Conservation (phyloP, 2,888 invertebrate genomes). For the Zelleria hepariella region DNA sequence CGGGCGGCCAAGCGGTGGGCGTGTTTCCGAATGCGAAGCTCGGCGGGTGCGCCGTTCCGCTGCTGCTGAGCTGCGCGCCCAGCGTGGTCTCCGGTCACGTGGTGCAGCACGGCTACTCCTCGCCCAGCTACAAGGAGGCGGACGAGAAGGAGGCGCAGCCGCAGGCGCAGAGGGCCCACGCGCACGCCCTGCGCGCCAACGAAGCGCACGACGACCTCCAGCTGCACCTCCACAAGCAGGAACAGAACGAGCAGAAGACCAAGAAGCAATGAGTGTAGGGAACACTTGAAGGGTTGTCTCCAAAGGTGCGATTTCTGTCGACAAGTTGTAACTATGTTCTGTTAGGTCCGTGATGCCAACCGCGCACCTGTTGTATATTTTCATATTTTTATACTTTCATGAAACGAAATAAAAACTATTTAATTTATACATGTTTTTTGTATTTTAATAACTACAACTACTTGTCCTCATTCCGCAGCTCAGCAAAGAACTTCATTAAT, state of each 20-base stretch:
- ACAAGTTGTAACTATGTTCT: not conserved
- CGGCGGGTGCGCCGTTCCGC: conserved; percentile 45
- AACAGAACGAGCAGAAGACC: not conserved
- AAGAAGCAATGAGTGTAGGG: not conserved
- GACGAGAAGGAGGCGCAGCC: conserved; percentile 3
- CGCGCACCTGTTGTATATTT: not conserved
- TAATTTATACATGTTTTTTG: not conserved
- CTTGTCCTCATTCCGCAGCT: no score
- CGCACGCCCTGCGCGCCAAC: not conserved
- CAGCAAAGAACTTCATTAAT: no score
- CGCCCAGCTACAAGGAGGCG: conserved; percentile 5
- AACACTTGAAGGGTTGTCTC: not conserved
- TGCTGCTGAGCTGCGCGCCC: conserved; percentile 55
- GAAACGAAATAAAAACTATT: not conserved
- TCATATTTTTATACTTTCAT: not conserved
- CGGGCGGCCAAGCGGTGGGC: conserved; percentile 32
- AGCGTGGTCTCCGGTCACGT: conserved; percentile 43
- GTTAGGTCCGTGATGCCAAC: not conserved
- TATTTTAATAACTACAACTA: no score
- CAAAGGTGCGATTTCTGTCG: not conserved
- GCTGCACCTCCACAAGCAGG: not conserved
- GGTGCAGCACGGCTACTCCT: conserved; percentile 20
- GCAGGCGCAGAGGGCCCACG: not conserved
- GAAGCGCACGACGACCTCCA: not conserved
- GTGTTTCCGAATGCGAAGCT: conserved; percentile 47